These are phyloP conservation scores for Anadara kagoshimensis DNA, from an alignment of 1,140 invertebrate genomes.

Conservation along the genomic window DNA sequence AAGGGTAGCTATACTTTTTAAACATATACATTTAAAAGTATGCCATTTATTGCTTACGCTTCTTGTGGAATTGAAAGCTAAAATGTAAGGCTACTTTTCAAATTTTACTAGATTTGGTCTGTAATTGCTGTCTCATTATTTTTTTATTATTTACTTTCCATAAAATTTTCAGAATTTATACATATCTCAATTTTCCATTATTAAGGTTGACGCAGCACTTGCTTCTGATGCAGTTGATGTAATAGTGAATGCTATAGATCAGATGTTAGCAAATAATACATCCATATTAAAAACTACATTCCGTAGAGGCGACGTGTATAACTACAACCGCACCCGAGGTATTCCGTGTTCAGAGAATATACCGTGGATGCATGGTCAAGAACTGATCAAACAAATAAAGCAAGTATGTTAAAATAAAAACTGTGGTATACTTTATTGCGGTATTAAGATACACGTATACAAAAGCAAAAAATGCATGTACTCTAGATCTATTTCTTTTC, in stretches of 20 bases:
- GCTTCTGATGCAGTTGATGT: constrained; percentile 40
- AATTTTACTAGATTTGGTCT: background rate
- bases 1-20: too few species aligned
- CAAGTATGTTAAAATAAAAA: constrained; percentile 39
- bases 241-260: constrained; percentile 29
- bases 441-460: background rate
- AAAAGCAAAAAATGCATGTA: too few species aligned
- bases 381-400: constrained; percentile 53
- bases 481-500: too few species aligned
- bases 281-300: constrained; percentile 60
- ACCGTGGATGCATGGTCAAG: constrained; percentile 63
- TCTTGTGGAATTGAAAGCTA: too few species aligned
- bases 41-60: too few species aligned
- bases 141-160: background rate
- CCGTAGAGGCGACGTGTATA: constrained; percentile 56
- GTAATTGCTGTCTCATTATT: background rate
- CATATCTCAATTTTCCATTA: background rate
- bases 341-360: constrained; percentile 49
- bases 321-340: constrained; percentile 56
- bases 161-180: background rate
- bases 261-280: constrained; percentile 38
- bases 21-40: too few species aligned
- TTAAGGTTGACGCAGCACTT: constrained; percentile 49
- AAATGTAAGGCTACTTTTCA: background rate
- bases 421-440: background rate